These are phyloP conservation scores for Drosophila pruinosa DNA, from an alignment of 1,140 invertebrate species.

Conservation along the genomic window DNA sequence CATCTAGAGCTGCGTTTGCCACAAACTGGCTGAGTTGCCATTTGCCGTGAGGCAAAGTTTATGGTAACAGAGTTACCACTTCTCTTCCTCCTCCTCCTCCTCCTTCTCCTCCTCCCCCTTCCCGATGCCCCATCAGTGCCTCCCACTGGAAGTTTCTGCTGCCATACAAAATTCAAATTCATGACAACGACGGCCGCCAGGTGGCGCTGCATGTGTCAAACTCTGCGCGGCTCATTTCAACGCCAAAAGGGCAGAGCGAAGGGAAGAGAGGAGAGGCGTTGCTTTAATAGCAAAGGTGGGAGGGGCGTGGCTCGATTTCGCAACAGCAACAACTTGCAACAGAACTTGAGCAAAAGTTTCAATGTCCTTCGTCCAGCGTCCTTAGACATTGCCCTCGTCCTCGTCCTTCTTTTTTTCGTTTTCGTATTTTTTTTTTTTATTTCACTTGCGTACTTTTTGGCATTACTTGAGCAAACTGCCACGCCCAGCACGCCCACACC, in stretches of 20 bases:
- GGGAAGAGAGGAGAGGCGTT: neutral
- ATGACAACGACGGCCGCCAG: constrained; percentile 65
- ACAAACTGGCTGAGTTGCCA: constrained; percentile 2
- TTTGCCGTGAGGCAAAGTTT: constrained; percentile 53
- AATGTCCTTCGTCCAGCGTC: constrained; percentile 21
- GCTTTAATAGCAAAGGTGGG: neutral
- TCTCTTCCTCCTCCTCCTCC: neutral
- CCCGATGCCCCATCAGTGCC: neutral
- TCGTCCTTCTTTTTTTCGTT: constrained; percentile 40
- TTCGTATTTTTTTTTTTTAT: constrained; percentile 2
- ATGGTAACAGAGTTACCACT: constrained; percentile 32
- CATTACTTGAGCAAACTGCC: constrained; percentile 62
- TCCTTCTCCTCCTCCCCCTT: neutral
- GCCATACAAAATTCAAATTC: constrained; percentile 60
- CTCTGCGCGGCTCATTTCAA: constrained; percentile 61
- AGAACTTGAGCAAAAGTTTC: constrained; percentile 66
- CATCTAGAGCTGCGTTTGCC: neutral
- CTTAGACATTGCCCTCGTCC: constrained; percentile 39
- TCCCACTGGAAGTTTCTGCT: neutral
- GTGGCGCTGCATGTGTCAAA: constrained; percentile 74
- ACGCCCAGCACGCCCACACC: constrained; percentile 8
- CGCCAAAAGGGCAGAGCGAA: constrained; percentile 4
- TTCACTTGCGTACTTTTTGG: constrained; percentile 64
- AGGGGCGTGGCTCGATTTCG: constrained; percentile 23
- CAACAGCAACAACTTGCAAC: constrained; percentile 70